phyloP scores from a whole-genome alignment of 2,888 invertebrate species.

The Lasioglossum figueresi region DNA sequence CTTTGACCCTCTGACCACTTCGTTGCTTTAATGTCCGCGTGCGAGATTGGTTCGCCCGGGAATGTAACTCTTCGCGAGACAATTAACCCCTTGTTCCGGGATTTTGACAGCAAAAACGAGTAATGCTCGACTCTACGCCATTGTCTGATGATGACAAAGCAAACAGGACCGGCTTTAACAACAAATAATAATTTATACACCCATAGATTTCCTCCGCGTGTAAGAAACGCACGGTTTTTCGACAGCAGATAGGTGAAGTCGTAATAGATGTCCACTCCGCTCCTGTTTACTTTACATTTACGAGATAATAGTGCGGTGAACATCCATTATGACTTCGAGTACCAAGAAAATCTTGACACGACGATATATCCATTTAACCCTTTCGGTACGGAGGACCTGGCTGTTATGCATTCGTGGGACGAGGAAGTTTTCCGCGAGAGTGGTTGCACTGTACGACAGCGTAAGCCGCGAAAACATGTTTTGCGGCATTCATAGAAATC shows the following conservation, averaged over 20 bases:
- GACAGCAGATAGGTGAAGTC: background rate
- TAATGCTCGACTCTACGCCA: background rate
- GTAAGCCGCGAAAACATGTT: too few relatives aligned
- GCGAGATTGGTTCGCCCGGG: constrained; percentile 38
- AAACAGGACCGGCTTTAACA: background rate
- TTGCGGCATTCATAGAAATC: too few relatives aligned
- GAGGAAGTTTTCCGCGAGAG: too few relatives aligned
- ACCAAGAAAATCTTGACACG: background rate
- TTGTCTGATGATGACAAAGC: background rate
- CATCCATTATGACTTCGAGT: background rate
- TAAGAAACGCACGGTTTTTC: background rate
- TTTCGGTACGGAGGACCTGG: too few relatives aligned
- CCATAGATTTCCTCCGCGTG: background rate
- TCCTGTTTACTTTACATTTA: background rate
- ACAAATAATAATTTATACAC: background rate
- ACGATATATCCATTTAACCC: background rate
- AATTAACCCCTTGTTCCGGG: constrained; percentile 31
- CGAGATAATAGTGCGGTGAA: background rate
- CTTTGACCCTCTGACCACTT: constrained; percentile 48
- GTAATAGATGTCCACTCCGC: background rate
- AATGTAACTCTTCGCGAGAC: constrained; percentile 32
- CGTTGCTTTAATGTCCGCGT: constrained; percentile 49
- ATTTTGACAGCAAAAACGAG: constrained; percentile 16
- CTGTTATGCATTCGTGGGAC: too few relatives aligned
- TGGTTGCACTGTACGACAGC: too few relatives aligned